Evolutionary conservation across 2,797 vertebrate genomes (phyloP), one percentile per base, ranked within the genome.

Genomic region (Glossophaga mutica): DNA sequence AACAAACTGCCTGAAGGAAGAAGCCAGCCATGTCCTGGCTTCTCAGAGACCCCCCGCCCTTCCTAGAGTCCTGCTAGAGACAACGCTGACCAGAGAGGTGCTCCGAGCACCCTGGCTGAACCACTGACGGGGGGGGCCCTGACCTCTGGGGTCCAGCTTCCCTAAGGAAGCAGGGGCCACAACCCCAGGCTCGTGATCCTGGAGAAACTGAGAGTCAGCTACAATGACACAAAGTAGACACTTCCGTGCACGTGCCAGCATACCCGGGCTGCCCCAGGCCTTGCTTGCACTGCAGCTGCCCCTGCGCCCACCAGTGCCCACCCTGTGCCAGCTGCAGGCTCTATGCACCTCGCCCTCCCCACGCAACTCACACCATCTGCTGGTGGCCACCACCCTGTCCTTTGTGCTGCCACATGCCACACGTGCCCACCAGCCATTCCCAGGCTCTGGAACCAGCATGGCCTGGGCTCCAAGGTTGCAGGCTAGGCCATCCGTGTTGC

Each of bases 281-380:
- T 90, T 71, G 74, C 32, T 81, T 5, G 0, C 6, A 5, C 62
- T 73, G 42, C 77, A n/a, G 12, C 12, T 67, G 19, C 52, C 52
- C 42, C 39, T 2, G 37, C 11, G 44, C 42, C 88, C 79, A 46
- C 79, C 24, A 76, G 87, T 0, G 8, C 29, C 87, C n/a, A 22
- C 81, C 59, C 91, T 32, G 76, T 42, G 76, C 76, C 48, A 73
- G 84, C 84, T 62, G 85, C 76, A 9, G 22, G 70, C 67, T 85
- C 90, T 42, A 85, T 65, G 70, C 22, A 57, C 93, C 57, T 83
- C 1, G 16, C n/a, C 87, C 42, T 92, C 84, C 77, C 9, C 16
- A 37, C 46, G 83, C 91, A 94, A 89, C 70, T 74, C 57, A 87
- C 59, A 81, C 83, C 95, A 94, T 55, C 82, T 62, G 57, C 15